Evolutionary conservation across 2,888 invertebrate genomes (phyloP), one percentile per base, ranked within the genome.

Genomic region (Elmis aenea): DNA sequence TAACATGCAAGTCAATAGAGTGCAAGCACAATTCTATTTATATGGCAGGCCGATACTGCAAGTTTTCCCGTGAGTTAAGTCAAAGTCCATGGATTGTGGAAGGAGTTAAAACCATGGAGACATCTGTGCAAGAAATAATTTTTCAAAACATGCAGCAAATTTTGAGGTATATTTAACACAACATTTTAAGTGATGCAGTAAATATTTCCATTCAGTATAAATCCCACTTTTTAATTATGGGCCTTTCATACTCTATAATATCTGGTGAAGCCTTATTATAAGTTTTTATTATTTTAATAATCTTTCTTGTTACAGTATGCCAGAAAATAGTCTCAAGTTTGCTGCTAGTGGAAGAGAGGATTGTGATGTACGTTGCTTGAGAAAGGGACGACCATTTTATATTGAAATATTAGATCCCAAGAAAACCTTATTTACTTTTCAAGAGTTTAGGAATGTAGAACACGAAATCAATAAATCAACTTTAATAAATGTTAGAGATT

Each of bases 331-430:
- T 35, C 50, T 67, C 44, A 85, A 85, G 59, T 91, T 96, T 69
- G 79, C 87, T 50, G 80, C 94, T 2, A 93, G 95, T 32, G 96
- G 97, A 0, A 74, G 99, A 21, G 97, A 99, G 69, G 99, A 99
- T 69, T 90, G 95, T 0, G 99, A 99, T 70, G 97, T 97, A 0
- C 73, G 94, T 38, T 96, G 91, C 69, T 69, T 99, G 42, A 92
- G 94, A 1, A 74, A 79, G 40, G 97, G 97, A 0, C 71, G 97
- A 5, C 97, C 97, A 0, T 99, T 97, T 71, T 87, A 88, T 1
- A 70, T 96, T 0, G 93, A 96, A 73, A 76, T 92, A 22, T 58
- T 78, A 1, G 79, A 87, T 64, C 82, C 88, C 0, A 72, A 69
- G 44, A 62, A 70, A 12, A 73, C 76, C 10, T 64, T 68, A 18